Percentiles rank a stretch among this genome's conserved stretches.
Evolutionary conservation across 2,113 vertebrate genomes (phyloP).

Genomic region (Cynopterus brachyotis): DNA sequence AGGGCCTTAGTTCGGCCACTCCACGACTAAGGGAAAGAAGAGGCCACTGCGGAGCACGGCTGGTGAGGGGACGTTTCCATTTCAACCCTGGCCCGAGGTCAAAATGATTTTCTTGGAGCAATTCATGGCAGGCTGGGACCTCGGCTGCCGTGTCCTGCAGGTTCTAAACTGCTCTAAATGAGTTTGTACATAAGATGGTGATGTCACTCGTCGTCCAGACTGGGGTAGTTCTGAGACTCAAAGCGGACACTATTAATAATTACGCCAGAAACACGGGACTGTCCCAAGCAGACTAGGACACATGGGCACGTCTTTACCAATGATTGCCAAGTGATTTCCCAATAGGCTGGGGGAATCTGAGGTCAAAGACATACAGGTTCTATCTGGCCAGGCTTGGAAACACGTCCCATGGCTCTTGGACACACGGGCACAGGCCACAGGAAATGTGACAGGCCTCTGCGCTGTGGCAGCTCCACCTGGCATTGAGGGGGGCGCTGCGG

Average conservation of each 20-base stretch:
- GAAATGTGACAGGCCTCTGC: background rate
- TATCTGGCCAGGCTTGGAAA: background rate
- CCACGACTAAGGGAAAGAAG: background rate
- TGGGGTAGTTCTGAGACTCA: background rate
- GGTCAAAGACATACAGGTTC: background rate
- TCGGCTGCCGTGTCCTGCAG: background rate
- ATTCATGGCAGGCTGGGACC: background rate
- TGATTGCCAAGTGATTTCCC: background rate
- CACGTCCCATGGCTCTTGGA: background rate
- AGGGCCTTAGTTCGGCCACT: background rate
- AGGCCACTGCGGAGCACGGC: background rate
- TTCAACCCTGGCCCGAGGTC: background rate
- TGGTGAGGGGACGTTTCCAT: background rate
- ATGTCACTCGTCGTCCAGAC: background rate
- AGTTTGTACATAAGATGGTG: background rate
- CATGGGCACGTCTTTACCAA: background rate
- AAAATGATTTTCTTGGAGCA: constrained; percentile 16
- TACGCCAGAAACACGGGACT: background rate
- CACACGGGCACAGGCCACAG: background rate
- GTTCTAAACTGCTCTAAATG: background rate
- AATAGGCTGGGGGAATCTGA: background rate
- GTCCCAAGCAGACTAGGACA: background rate
- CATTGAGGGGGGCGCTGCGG: background rate
- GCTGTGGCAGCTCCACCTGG: background rate
- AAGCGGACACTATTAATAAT: background rate